A percentile compares a stretch with the other conserved stretches of the same genome.
phyloP scores from a whole-genome alignment of 2,797 vertebrate species.

The Bradypodion ventrale region DNA sequence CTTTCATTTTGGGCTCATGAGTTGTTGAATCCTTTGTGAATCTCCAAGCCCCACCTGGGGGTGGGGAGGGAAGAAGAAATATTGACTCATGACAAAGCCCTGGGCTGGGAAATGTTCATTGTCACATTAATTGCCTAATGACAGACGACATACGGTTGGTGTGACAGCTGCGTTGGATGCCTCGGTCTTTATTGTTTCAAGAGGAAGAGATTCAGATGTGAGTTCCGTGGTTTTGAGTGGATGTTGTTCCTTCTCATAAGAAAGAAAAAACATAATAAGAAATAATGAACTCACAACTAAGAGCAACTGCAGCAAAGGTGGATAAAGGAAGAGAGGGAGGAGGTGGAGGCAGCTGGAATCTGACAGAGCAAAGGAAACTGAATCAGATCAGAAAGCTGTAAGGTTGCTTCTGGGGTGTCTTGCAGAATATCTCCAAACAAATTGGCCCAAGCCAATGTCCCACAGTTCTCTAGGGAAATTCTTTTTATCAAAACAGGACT shows the following conservation, averaged over 20 bases:
- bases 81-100: constrained; percentile 32
- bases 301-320: constrained; percentile 24
- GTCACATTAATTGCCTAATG: constrained; percentile 67
- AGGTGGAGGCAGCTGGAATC: constrained; percentile 34
- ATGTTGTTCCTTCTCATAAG: constrained; percentile 57
- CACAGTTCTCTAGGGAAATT: not conserved
- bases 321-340: constrained; percentile 19
- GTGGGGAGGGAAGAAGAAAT: not conserved
- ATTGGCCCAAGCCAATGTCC: constrained; percentile 36
- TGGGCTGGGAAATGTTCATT: constrained; percentile 47
- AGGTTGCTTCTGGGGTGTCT: constrained; percentile 51
- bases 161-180: constrained; percentile 54
- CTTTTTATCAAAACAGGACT: not conserved
- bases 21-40: constrained; percentile 28
- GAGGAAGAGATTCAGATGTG: constrained; percentile 60
- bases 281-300: constrained; percentile 56
- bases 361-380: constrained; percentile 42
- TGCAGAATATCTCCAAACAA: constrained; percentile 60
- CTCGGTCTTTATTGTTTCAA: constrained; percentile 64
- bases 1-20: not conserved
- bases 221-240: constrained; percentile 54
- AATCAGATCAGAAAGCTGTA: constrained; percentile 58
- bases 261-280: constrained; percentile 25
- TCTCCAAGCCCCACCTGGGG: constrained; percentile 1
- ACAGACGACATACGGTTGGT: constrained; percentile 62